Evolutionary conservation across 1,140 invertebrate species (phyloP), one percentile per base, ranked within the genome.

Genomic region (Lysiphlebus fabarum): DNA sequence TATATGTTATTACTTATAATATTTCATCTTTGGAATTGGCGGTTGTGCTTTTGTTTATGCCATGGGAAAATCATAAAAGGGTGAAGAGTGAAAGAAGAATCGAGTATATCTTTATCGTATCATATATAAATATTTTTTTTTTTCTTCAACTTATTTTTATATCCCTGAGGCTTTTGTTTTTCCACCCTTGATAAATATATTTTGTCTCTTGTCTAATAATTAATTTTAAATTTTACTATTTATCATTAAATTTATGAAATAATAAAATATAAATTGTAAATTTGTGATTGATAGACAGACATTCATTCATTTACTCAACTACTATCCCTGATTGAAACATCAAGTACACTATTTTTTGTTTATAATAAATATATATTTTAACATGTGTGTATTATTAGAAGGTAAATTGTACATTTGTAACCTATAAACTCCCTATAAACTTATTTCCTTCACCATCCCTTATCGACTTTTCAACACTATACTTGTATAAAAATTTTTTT

Each of bases 1-100:
- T 76, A 77, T 78, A 78, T 78, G 76, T 79, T 79, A 80, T 80
- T 80, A 80, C 76, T 80, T 79, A 80, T 80, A 80, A 80, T 80
- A 80, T 80, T 80, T 80, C 77, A 79, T 80, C 76, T 76, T 72
- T 70, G 71, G 76, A 80, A 80, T 80, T 78, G 75, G 70, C 72
- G 78, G 78, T 80, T 79, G 71, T 72, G 72, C 70, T 80, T 26
- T 79, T 80, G 77, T 80, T 80, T 79, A 80, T 80, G 77, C 76
- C 74, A 80, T 78, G 75, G 71, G 76, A 80, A 77, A 59, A 44
- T 54, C 73, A 67, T 71, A 69, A 72, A 62, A 64, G 67, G 69
- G 67, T 70, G 69, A 41, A 45, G 48, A 26, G 48, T 12, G 48
- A 8, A 50, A 17, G 26, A 26, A 4, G 17, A n/a, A n/a, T n/a